phyloP scores from a whole-genome alignment of 2,888 invertebrate species.

The Molorchus minor region DNA sequence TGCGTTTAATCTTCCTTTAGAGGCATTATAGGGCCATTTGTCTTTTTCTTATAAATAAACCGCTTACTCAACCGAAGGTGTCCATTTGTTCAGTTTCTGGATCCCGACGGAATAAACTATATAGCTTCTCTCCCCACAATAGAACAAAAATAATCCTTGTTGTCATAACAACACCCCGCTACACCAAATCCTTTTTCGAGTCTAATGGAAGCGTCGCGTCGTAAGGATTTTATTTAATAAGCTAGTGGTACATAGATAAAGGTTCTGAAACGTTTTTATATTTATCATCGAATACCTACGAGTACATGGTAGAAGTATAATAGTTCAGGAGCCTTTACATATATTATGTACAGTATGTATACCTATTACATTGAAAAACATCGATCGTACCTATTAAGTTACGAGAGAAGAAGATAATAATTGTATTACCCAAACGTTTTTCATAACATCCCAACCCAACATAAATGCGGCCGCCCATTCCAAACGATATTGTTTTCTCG shows the following conservation, averaged over 20 bases:
- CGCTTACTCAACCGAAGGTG: constrained; percentile 45
- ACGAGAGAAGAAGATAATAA: too few species aligned
- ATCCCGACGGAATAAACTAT: constrained; percentile 34
- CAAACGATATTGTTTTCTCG: too few species aligned
- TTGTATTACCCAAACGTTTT: too few species aligned
- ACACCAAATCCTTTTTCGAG: constrained; percentile 40
- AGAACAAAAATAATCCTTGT: constrained; percentile 45
- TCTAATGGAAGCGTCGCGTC: too few species aligned
- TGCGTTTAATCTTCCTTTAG: constrained; percentile 24
- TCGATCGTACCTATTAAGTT: too few species aligned
- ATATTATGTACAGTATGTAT: too few species aligned
- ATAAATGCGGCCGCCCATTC: too few species aligned
- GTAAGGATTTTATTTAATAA: not conserved
- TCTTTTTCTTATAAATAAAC: constrained; percentile 41
- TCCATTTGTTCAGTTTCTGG: constrained; percentile 48
- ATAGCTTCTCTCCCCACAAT: constrained; percentile 37
- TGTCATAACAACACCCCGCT: constrained; percentile 50
- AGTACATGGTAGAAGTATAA: too few species aligned
- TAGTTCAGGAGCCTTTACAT: too few species aligned
- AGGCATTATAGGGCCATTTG: constrained; percentile 33
- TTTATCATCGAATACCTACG: not conserved
- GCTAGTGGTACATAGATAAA: not conserved
- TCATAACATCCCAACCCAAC: too few species aligned
- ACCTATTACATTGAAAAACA: too few species aligned
- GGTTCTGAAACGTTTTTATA: not conserved